These are phyloP conservation scores for Ips typographus DNA, from an alignment of 1,140 invertebrate species.

Conservation along the genomic window DNA sequence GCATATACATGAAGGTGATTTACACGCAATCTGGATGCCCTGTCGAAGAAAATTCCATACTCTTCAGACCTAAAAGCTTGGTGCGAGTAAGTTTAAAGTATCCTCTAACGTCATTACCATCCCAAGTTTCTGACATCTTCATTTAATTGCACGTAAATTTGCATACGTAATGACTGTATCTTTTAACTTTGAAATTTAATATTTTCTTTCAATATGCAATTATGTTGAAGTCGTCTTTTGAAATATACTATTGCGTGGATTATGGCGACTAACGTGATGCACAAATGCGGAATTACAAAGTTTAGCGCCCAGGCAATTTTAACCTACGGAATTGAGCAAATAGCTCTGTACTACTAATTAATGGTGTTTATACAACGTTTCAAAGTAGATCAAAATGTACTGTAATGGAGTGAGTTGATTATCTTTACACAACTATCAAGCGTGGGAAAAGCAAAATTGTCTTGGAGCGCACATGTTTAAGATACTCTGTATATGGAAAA, in stretches of 20 bases:
- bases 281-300: background rate
- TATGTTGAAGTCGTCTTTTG: background rate
- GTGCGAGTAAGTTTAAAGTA: slow-evolving; percentile 22
- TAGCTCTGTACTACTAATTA: background rate
- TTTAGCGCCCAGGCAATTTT: background rate
- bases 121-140: slow-evolving; percentile 25
- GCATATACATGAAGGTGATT: too few species aligned
- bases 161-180: slow-evolving; percentile 24
- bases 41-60: too few species aligned
- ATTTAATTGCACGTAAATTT: slow-evolving; percentile 31
- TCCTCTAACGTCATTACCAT: slow-evolving; percentile 25
- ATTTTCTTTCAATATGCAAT: slow-evolving; percentile 24
- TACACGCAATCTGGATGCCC: too few species aligned
- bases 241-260: slow-evolving; percentile 8
- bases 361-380: background rate
- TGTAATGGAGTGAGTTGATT: background rate
- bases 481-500: slow-evolving; percentile 6
- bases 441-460: slow-evolving; percentile 7
- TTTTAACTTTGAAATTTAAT: slow-evolving; percentile 29
- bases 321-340: background rate
- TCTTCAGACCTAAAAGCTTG: slow-evolving; percentile 2
- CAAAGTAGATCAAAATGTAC: background rate
- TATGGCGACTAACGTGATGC: background rate
- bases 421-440: background rate
- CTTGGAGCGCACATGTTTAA: background rate